These are phyloP conservation scores for Taenioides sp. DNA, from an alignment of 2,797 vertebrate genomes.

Conservation along the genomic window DNA sequence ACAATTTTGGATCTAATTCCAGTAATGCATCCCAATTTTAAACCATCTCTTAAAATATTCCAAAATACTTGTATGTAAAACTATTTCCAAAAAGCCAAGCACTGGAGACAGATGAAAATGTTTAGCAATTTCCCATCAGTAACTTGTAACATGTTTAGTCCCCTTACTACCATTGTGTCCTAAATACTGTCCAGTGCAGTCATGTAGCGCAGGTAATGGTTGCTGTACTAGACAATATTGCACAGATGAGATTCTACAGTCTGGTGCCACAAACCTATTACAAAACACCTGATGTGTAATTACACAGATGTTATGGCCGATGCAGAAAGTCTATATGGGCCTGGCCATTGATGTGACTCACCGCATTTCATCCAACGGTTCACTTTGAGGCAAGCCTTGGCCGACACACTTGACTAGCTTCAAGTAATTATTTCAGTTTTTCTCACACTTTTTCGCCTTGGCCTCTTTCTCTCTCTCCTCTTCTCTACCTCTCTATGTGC, in stretches of 20 bases:
- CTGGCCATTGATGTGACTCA: conserved; percentile 63
- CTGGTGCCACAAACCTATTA: conserved; percentile 44
- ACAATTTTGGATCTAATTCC: too few species aligned
- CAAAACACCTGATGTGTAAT: conserved; percentile 58
- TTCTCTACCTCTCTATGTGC: background rate
- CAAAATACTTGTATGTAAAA: too few species aligned
- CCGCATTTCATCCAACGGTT: conserved; percentile 67
- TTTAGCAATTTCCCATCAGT: background rate
- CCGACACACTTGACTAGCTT: conserved; percentile 72
- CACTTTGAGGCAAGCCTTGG: conserved; percentile 70
- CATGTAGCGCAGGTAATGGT: conserved; percentile 43
- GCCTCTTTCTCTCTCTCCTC: conserved; percentile 48
- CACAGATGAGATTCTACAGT: conserved; percentile 48
- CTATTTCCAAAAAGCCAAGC: too few species aligned
- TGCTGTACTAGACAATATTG: conserved; percentile 29
- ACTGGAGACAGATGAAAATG: background rate
- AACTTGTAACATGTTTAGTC: conserved; percentile 28
- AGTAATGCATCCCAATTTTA: too few species aligned
- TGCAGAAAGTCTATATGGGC: conserved; percentile 57
- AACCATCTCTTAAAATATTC: too few species aligned
- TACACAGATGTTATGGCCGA: conserved; percentile 65
- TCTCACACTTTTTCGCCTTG: conserved; percentile 59
- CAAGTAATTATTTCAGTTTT: conserved; percentile 78
- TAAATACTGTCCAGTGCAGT: conserved; percentile 38
- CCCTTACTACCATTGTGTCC: conserved; percentile 6